phyloP scores from a whole-genome alignment of 2,113 vertebrate genomes.

The Egretta garzetta region DNA sequence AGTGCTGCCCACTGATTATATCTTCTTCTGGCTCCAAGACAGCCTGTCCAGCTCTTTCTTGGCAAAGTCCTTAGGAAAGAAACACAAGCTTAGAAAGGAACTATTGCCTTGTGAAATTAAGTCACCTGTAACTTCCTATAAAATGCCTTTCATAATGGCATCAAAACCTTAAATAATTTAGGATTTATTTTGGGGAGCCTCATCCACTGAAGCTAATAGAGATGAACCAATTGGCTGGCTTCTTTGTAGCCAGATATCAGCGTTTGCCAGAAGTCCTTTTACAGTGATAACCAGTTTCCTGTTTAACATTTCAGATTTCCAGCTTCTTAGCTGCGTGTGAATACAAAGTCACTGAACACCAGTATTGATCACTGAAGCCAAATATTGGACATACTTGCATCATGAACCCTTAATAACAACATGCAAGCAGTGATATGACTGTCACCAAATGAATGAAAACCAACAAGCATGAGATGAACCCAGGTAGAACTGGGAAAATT shows the following conservation, averaged over 20 bases:
- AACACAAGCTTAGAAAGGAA: not conserved
- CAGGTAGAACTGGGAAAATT: not conserved
- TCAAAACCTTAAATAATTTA: not conserved
- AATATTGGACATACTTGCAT: not conserved
- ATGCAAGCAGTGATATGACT: not conserved
- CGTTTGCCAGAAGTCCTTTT: not conserved
- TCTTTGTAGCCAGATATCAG: not conserved
- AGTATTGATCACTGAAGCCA: not conserved
- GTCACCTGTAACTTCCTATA: not conserved
- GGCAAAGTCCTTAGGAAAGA: not conserved
- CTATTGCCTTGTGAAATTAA: not conserved
- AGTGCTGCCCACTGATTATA: not conserved
- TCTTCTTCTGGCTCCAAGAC: not conserved
- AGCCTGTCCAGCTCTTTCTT: not conserved
- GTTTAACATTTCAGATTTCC: not conserved
- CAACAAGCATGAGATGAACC: not conserved
- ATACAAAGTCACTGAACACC: not conserved
- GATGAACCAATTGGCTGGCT: not conserved
- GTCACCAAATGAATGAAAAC: not conserved
- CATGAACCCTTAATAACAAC: not conserved
- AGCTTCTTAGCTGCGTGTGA: fast-evolving
- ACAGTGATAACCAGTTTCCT: not conserved
- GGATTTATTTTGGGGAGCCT: not conserved
- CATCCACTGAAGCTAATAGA: not conserved
- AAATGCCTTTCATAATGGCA: not conserved